Evolutionary conservation across 2,888 invertebrate species (phyloP).

Genomic region (Aspidiotus destructor): DNA sequence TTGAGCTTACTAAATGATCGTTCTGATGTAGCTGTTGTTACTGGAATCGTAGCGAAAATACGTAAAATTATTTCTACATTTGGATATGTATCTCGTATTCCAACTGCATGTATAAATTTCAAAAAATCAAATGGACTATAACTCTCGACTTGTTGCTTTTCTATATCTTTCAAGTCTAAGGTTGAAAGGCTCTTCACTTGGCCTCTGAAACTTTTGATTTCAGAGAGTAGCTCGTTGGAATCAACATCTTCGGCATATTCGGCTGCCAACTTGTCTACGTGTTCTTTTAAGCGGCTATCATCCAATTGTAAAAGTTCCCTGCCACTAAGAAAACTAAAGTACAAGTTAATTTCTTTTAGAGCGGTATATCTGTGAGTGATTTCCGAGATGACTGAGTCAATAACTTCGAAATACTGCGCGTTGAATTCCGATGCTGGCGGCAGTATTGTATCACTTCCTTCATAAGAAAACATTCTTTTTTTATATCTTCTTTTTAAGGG

Average conservation of each 20-base stretch:
- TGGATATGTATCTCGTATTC: too few species aligned
- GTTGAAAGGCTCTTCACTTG: too few species aligned
- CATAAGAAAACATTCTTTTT: not conserved
- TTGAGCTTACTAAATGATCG: too few species aligned
- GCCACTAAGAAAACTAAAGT: not conserved
- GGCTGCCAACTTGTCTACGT: not conserved
- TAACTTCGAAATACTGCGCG: not conserved
- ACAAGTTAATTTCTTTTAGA: not conserved
- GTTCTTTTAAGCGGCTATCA: not conserved
- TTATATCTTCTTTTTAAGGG: not conserved
- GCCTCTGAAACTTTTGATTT: not conserved
- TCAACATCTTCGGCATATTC: not conserved
- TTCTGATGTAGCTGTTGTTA: too few species aligned
- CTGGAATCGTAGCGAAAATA: too few species aligned
- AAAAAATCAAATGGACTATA: too few species aligned
- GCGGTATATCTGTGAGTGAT: not conserved
- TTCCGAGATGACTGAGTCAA: not conserved
- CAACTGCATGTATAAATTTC: too few species aligned
- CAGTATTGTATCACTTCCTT: not conserved
- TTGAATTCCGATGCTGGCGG: not conserved
- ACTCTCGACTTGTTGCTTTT: too few species aligned
- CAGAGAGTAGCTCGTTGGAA: not conserved
- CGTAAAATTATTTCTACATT: too few species aligned
- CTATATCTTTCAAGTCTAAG: too few species aligned
- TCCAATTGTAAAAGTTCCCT: not conserved